Percentiles rank a stretch among this genome's conserved stretches.
These are phyloP conservation scores for Spea hammondii DNA, from an alignment of 2,797 vertebrate species.

Conservation along the genomic window DNA sequence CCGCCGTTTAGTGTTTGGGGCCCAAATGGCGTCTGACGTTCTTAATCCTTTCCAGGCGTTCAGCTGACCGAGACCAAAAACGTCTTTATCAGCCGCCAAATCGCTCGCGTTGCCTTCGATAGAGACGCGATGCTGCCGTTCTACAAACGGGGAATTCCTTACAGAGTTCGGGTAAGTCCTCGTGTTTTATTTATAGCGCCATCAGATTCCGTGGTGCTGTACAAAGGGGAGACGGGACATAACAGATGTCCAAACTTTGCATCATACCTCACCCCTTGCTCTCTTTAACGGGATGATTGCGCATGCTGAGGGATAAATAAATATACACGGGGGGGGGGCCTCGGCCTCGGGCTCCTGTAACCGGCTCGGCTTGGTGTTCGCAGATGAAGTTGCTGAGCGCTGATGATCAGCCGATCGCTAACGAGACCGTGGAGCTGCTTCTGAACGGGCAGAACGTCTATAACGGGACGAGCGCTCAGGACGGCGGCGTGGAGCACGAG, in stretches of 20 bases:
- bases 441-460: background rate
- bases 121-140: background rate
- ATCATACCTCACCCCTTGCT: no score
- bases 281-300: no score
- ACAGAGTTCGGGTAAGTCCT: background rate
- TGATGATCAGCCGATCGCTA: background rate
- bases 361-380: background rate
- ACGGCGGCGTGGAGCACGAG: constrained; percentile 10
- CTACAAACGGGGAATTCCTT: constrained; percentile 18
- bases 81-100: background rate
- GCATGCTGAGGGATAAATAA: no score
- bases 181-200: background rate
- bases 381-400: background rate
- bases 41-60: constrained; percentile 18
- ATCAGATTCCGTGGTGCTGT: no score
- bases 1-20: no score
- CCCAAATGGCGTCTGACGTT: no score
- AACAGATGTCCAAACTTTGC: no score
- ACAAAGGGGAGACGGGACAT: no score
- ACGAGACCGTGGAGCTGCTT: background rate
- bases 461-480: constrained; percentile 24
- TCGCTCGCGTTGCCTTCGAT: constrained; percentile 9
- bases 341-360: background rate
- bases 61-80: background rate
- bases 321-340: no score